These are phyloP conservation scores for Callyntrura guangdongensis DNA, from an alignment of 2,888 invertebrate species.

Conservation along the genomic window DNA sequence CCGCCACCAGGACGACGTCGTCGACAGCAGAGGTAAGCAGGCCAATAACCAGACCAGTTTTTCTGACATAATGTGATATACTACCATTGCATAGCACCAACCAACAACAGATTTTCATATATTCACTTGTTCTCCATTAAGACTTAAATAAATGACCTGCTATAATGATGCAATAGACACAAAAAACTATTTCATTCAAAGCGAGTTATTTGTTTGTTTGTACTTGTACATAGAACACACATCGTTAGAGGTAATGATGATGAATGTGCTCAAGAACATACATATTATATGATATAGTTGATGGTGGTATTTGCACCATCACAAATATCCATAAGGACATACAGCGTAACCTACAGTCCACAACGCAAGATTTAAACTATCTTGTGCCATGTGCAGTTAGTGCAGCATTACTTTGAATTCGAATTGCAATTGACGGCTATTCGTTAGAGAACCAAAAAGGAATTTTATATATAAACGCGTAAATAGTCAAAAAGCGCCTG, in stretches of 20 bases:
- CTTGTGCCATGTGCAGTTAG: no score
- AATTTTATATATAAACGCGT: no score
- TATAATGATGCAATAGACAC: not conserved
- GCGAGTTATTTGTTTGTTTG: constrained; percentile 17
- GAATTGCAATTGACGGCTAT: no score
- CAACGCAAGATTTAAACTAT: no score
- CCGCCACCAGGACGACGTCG: constrained; percentile 40
- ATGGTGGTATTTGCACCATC: no score
- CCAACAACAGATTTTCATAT: not conserved
- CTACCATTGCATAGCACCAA: not conserved
- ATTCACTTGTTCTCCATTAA: not conserved
- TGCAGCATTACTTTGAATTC: no score
- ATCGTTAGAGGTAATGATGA: constrained; percentile 7
- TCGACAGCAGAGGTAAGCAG: constrained; percentile 23
- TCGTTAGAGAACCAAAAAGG: no score
- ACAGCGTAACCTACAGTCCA: no score
- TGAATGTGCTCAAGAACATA: not conserved
- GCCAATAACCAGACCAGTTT: constrained; percentile 46
- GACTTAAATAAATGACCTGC: constrained; percentile 15
- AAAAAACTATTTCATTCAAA: constrained; percentile 50
- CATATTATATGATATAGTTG: no score
- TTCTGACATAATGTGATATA: not conserved
- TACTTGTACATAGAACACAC: not conserved
- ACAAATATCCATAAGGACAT: no score
- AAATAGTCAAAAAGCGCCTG: no score